These are phyloP conservation scores for Ophion costatus DNA, from an alignment of 2,888 invertebrate species.

Conservation along the genomic window DNA sequence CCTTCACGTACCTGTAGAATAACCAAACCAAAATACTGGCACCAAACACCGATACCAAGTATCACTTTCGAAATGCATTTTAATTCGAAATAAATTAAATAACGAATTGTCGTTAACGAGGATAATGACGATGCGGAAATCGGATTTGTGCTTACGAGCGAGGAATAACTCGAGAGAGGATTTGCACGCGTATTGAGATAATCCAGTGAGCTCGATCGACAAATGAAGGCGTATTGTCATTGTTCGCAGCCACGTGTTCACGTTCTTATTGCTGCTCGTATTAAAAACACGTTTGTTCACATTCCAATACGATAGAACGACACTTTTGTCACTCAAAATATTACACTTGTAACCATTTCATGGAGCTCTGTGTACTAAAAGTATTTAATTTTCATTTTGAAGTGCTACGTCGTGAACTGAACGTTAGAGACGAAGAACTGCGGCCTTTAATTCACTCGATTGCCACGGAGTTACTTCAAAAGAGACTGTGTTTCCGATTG, in stretches of 20 bases:
- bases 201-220: background rate
- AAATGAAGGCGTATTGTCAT: background rate
- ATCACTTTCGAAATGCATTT: background rate
- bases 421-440: background rate
- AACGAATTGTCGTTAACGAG: background rate
- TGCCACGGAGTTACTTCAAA: constrained; percentile 33
- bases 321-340: background rate
- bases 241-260: background rate
- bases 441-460: background rate
- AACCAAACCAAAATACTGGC: too few relatives aligned
- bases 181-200: background rate
- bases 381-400: background rate
- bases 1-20: too few relatives aligned
- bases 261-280: background rate
- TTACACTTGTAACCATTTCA: background rate
- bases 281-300: background rate
- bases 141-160: constrained; percentile 4
- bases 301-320: too few relatives aligned
- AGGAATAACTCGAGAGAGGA: background rate
- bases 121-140: background rate
- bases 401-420: background rate
- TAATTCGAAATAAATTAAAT: background rate
- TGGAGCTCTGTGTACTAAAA: background rate
- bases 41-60: too few relatives aligned
- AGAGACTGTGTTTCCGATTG: constrained; percentile 47